These are phyloP conservation scores for Colinus virginianus DNA, from an alignment of 2,113 vertebrate species.

Conservation along the genomic window DNA sequence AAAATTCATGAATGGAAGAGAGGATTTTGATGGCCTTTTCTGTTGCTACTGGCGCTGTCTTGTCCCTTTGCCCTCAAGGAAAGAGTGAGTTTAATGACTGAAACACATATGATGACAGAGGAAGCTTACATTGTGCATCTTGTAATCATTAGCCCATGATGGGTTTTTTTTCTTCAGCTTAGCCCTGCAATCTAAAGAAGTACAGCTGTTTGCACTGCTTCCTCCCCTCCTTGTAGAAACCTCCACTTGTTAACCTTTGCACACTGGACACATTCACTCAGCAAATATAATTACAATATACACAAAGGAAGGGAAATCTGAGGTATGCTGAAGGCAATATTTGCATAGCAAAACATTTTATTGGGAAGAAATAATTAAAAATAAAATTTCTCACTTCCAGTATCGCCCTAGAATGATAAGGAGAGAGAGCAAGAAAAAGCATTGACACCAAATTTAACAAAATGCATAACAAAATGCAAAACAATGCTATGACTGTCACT, in stretches of 20 bases:
- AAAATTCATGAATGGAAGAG: background rate
- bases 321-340: background rate
- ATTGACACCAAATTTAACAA: background rate
- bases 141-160: background rate
- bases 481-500: background rate
- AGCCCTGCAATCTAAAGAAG: fast-evolving
- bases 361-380: background rate
- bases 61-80: background rate
- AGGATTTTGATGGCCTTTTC: fast-evolving
- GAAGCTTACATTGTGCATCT: background rate
- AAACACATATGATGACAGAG: background rate
- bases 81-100: background rate
- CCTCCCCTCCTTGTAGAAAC: fast-evolving
- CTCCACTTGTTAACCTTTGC: fast-evolving
- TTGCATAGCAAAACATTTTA: background rate
- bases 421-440: background rate
- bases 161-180: background rate
- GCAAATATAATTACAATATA: background rate
- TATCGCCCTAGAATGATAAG: background rate
- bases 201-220: background rate
- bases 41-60: background rate
- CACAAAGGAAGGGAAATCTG: background rate
- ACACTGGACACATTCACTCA: background rate
- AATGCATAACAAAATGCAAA: background rate
- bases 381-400: background rate